Evolutionary conservation across 2,888 invertebrate species (phyloP).

Genomic region (Sinodicranocentrus sp.): DNA sequence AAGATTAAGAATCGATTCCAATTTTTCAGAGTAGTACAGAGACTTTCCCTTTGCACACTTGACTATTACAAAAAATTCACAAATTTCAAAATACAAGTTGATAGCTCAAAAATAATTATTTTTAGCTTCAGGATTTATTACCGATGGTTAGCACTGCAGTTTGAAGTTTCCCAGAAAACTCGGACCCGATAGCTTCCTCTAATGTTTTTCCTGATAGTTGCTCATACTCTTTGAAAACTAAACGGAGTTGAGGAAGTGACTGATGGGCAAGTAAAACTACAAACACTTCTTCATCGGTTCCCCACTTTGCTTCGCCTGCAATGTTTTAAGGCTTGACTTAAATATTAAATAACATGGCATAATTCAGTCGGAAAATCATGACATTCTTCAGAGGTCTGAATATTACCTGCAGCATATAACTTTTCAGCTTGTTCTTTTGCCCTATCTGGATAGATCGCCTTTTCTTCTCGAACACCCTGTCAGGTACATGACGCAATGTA

Average conservation of each 20-base stretch:
- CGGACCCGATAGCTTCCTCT: slow-evolving; percentile 85
- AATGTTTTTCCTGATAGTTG: slow-evolving; percentile 85
- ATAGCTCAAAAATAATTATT: no score
- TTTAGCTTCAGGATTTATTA: slow-evolving; percentile 12
- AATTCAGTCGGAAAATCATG: no score
- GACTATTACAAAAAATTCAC: slow-evolving; percentile 49
- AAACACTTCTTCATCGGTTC: slow-evolving; percentile 87
- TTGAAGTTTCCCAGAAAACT: slow-evolving; percentile 82
- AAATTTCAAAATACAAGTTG: not conserved
- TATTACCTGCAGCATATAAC: slow-evolving; percentile 83
- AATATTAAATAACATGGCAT: not conserved
- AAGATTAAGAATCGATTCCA: slow-evolving; percentile 67
- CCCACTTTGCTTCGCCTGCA: slow-evolving; percentile 83
- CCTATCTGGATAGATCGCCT: slow-evolving; percentile 79
- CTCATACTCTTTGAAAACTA: slow-evolving; percentile 87
- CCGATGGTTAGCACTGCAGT: slow-evolving; percentile 86
- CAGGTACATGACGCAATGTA: no score
- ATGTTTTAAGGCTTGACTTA: slow-evolving; percentile 1
- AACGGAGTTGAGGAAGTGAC: slow-evolving; percentile 85
- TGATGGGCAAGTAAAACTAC: slow-evolving; percentile 86
- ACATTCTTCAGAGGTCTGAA: not conserved
- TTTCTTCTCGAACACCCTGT: slow-evolving; percentile 69
- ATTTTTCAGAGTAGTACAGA: slow-evolving; percentile 71
- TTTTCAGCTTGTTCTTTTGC: slow-evolving; percentile 85
- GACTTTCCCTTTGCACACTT: slow-evolving; percentile 70